Base-by-base conservation (phyloP, 2,113 vertebrate species). In the Pluvianellus socialis region DNA sequence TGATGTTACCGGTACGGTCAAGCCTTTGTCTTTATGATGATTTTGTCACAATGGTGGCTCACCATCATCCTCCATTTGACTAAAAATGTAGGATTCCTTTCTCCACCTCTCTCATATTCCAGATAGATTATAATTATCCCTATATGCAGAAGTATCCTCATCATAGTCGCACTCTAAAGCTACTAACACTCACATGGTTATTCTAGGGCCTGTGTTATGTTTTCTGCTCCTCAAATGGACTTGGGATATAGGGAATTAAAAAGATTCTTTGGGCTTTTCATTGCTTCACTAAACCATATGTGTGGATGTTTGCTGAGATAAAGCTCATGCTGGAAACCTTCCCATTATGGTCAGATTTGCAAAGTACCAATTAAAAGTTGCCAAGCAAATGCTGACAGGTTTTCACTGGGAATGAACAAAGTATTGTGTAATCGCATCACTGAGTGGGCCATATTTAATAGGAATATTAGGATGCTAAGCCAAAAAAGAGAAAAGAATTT, bases 1-100 rank as follows among this genome's bases (percentile, higher is more conserved):
- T 2, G 3, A 30, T 0, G 0, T 28, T 63, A 50, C 8, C 24
- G 8, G 0, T 59, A 15, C 12, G 82, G 18, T 44, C 14, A 55
- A 52, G 32, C 30, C 63, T 59, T 40, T 82, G 9, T 32, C 32
- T 82, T 74, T 70, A n/a, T 32, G 7, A 55, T 68, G 58, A 61
- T 6, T 22, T 86, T 52, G 18, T 56, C 33, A 19, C 52, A 9
- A 32, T 50, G 35, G 3, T 83, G 27, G 17, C 32, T 95, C 4
- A 18, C 10, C 11, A 10, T 49, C 28, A 38, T 47, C 14, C 10
- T 67, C 18, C 50, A 71, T 8, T 0, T 52, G 11, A 47, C n/a
- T 75, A 32, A 79, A 67, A 67, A 42, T 17, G 22, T 62, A 44
- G 4, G 6, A 74, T 77, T 74, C 3, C 1, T 76, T 66, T 80